A percentile compares a stretch with the other conserved stretches of the same genome.
phyloP scores from a whole-genome alignment of 2,888 invertebrate species.

The Drosophila sordidapex region DNA sequence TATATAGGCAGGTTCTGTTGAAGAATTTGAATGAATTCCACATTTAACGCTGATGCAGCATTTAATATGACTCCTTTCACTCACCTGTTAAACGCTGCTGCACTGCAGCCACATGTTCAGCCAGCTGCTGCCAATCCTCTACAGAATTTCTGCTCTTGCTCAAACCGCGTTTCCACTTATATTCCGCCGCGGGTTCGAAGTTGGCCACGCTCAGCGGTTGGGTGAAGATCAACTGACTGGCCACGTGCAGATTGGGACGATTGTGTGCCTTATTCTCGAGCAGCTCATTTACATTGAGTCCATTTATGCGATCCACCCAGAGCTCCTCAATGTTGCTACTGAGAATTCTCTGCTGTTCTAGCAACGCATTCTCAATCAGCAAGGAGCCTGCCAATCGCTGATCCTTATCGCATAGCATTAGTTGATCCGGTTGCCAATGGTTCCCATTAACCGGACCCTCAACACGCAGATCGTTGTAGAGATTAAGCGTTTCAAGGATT shows the following conservation, averaged over 20 bases:
- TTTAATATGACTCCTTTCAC: neutral
- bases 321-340: conserved; percentile 78
- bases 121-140: conserved; percentile 42
- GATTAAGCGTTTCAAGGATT: conserved; percentile 72
- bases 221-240: conserved; percentile 73
- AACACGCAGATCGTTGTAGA: conserved; percentile 79
- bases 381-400: conserved; percentile 76
- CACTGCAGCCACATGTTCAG: conserved; percentile 53
- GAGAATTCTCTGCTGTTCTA: conserved; percentile 64
- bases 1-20: conserved; percentile 50
- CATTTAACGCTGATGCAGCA: neutral
- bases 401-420: conserved; percentile 78
- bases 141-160: conserved; percentile 9
- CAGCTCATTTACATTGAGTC: conserved; percentile 75
- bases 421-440: conserved; percentile 83
- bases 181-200: conserved; percentile 50
- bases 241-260: conserved; percentile 72
- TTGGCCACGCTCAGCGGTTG: conserved; percentile 67
- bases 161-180: conserved; percentile 45
- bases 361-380: conserved; percentile 64
- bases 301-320: conserved; percentile 76
- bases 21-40: neutral
- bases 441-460: conserved; percentile 83
- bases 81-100: conserved; percentile 57
- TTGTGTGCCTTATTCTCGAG: conserved; percentile 63